Evolutionary conservation across 1,140 invertebrate species (phyloP).

Genomic region (Mya arenaria): DNA sequence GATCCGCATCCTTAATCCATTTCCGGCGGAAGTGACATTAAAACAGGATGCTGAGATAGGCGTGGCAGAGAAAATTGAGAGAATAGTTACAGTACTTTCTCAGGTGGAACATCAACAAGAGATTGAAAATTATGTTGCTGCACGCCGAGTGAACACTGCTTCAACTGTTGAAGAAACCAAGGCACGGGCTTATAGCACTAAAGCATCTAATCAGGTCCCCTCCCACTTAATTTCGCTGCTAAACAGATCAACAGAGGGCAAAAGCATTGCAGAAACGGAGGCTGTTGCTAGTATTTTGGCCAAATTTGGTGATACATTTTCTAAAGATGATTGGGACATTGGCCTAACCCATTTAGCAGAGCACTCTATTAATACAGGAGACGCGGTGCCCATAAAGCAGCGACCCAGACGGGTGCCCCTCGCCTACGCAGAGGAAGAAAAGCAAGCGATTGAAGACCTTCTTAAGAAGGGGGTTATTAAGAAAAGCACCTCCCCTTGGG

Average conservation of each 20-base stretch:
- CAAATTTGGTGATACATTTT: background rate
- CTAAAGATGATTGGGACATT: constrained; percentile 2
- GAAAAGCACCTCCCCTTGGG: background rate
- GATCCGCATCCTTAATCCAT: constrained; percentile 21
- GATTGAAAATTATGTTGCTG: too few species aligned
- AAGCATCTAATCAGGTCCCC: too few species aligned
- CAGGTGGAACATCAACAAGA: too few species aligned
- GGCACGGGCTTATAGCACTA: too few species aligned
- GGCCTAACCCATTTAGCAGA: background rate
- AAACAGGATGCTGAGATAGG: too few species aligned
- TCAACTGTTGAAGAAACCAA: too few species aligned
- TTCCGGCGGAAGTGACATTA: background rate
- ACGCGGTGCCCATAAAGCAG: constrained; percentile 9
- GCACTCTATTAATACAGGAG: constrained; percentile 3
- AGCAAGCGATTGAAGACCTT: background rate
- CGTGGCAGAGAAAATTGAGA: too few species aligned
- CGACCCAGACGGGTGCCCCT: background rate
- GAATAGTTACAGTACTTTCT: too few species aligned
- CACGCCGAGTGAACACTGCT: too few species aligned
- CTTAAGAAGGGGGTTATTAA: background rate
- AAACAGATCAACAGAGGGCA: background rate
- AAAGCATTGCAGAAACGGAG: background rate
- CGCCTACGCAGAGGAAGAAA: background rate
- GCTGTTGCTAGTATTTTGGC: background rate
- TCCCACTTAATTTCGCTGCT: too few species aligned